These are phyloP conservation scores for Crocuta crocuta DNA, from an alignment of 2,113 vertebrate species.

Conservation along the genomic window DNA sequence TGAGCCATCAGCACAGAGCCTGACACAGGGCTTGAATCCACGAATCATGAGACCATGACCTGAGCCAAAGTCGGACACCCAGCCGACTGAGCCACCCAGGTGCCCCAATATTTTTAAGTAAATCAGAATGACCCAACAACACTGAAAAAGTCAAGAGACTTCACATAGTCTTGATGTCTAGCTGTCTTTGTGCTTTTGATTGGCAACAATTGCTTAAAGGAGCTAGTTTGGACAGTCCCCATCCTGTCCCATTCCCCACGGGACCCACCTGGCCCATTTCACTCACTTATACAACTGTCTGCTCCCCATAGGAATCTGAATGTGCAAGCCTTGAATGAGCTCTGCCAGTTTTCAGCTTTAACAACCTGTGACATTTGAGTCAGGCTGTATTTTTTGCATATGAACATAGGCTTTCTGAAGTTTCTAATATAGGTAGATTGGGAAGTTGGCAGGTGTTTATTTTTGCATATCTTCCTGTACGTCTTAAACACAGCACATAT, in stretches of 20 bases:
- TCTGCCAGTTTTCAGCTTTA: constrained; percentile 33
- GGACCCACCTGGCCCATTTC: background rate
- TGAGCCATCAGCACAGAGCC: too few species aligned
- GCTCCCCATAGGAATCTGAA: background rate
- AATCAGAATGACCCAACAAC: background rate
- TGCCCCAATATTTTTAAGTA: background rate
- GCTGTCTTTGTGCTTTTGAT: background rate
- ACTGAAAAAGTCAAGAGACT: background rate
- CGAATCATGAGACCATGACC: too few species aligned
- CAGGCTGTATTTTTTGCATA: background rate
- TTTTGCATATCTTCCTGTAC: constrained; percentile 61
- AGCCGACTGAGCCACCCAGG: too few species aligned
- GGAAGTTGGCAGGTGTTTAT: constrained; percentile 66
- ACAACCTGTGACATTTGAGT: constrained; percentile 14
- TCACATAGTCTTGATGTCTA: background rate
- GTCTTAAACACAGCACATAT: constrained; percentile 43
- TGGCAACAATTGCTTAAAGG: background rate
- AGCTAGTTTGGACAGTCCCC: fast-evolving
- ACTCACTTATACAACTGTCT: background rate
- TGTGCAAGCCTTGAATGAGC: background rate
- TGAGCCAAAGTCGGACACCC: too few species aligned
- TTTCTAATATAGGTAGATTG: constrained; percentile 25
- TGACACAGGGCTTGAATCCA: too few species aligned
- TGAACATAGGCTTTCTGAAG: constrained; percentile 28
- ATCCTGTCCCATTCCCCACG: background rate